Conservation (phyloP, 2,888 invertebrate genomes). For the Periphyllus acericola region DNA sequence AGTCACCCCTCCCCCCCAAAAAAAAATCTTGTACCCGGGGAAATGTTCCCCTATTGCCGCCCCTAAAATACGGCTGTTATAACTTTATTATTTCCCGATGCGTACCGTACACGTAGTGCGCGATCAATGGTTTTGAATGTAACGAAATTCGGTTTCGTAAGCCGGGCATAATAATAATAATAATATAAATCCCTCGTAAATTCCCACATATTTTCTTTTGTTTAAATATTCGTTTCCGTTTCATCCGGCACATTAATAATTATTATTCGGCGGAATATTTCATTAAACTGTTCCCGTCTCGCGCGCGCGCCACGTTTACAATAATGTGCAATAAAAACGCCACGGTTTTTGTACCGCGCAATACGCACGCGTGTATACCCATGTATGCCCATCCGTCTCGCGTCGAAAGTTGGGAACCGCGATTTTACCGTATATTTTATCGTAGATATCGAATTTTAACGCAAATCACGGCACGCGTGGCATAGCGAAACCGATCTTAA, state of each 20-base stretch:
- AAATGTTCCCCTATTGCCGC: too few relatives aligned
- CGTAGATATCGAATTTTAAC: conserved; percentile 16
- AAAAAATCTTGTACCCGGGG: too few relatives aligned
- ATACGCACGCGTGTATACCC: too few relatives aligned
- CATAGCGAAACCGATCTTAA: too few relatives aligned
- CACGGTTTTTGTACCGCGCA: background rate
- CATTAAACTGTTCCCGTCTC: conserved; percentile 11
- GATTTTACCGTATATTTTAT: background rate
- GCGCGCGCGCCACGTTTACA: background rate
- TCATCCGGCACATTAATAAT: background rate
- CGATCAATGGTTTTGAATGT: background rate
- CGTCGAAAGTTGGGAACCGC: background rate
- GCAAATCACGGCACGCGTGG: background rate
- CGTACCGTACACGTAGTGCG: too few relatives aligned
- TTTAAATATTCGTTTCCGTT: background rate
- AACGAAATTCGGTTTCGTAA: background rate
- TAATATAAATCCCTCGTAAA: background rate
- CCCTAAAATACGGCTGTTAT: too few relatives aligned
- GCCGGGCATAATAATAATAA: too few relatives aligned
- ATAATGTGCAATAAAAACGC: background rate
- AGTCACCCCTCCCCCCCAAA: too few relatives aligned
- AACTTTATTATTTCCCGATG: too few relatives aligned
- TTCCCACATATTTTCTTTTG: conserved; percentile 9
- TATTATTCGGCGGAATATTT: background rate
- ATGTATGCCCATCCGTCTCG: too few relatives aligned